These are phyloP conservation scores for Brachyhypopomus occidentalis DNA, from an alignment of 2,113 vertebrate genomes.

Conservation along the genomic window DNA sequence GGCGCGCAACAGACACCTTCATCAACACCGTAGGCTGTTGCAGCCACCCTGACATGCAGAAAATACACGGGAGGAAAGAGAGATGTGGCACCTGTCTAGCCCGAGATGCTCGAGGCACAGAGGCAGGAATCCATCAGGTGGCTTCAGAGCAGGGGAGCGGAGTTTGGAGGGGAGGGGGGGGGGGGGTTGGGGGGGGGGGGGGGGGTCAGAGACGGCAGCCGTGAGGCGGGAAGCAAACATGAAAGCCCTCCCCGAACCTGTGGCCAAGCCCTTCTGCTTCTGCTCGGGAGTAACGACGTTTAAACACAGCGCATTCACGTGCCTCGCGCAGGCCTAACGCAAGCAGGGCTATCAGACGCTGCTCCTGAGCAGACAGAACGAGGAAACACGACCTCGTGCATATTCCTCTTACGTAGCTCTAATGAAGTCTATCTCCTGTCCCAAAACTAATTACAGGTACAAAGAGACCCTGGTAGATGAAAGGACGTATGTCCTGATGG, in stretches of 20 bases:
- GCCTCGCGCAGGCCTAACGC: slow-evolving; percentile 38
- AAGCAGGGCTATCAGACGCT: slow-evolving; percentile 42
- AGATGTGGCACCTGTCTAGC: no score
- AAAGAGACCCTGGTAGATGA: slow-evolving; percentile 55
- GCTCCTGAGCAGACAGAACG: slow-evolving; percentile 25
- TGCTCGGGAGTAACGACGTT: slow-evolving; percentile 46
- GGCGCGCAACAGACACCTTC: no score
- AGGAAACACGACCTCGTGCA: slow-evolving; percentile 51
- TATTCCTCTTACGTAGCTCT: slow-evolving; percentile 48
- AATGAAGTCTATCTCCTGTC: slow-evolving; percentile 56
- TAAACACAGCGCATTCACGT: slow-evolving; percentile 44
- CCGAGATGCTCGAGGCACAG: no score
- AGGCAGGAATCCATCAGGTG: not conserved
- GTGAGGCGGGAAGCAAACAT: slow-evolving; percentile 11
- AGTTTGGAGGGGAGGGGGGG: not conserved
- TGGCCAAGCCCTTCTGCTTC: slow-evolving; percentile 26
- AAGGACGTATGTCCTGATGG: slow-evolving; percentile 51
- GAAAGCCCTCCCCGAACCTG: slow-evolving; percentile 8
- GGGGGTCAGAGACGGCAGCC: no score
- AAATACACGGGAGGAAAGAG: no score
- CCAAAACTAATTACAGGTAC: slow-evolving; percentile 57
- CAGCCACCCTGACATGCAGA: no score
- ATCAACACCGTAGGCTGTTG: not conserved
- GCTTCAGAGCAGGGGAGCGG: not conserved
- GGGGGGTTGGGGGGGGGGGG: no score